phyloP scores from a whole-genome alignment of 2,797 vertebrate species.

The Borostomias antarcticus region DNA sequence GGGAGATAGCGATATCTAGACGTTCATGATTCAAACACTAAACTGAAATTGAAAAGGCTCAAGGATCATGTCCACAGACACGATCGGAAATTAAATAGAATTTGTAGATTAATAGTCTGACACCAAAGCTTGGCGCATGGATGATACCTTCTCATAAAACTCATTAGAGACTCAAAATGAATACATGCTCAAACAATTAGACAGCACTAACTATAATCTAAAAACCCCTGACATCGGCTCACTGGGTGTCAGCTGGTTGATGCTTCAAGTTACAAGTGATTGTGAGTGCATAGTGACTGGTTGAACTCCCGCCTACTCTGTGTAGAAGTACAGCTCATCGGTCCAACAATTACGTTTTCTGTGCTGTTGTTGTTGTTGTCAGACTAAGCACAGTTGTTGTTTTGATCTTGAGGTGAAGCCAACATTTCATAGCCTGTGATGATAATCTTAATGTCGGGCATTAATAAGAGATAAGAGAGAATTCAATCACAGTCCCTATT shows the following conservation, averaged over 20 bases:
- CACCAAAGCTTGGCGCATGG: background rate
- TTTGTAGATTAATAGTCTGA: background rate
- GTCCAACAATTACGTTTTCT: slow-evolving; percentile 39
- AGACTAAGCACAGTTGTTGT: slow-evolving; percentile 32
- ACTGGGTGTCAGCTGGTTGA: too few species aligned
- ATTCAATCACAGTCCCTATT: slow-evolving; percentile 40
- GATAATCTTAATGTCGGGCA: slow-evolving; percentile 59
- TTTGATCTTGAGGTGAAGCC: slow-evolving; percentile 18
- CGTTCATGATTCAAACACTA: slow-evolving; percentile 1
- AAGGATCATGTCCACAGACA: background rate
- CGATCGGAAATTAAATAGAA: background rate
- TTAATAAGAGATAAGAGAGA: slow-evolving; percentile 59
- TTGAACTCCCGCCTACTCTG: background rate
- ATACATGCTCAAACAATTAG: background rate
- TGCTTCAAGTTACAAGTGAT: background rate
- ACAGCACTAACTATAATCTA: background rate
- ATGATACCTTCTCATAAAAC: background rate
- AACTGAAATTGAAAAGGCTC: background rate
- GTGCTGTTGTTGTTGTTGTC: slow-evolving; percentile 41
- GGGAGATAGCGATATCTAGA: background rate
- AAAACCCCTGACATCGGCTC: too few species aligned
- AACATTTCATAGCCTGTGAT: slow-evolving; percentile 35
- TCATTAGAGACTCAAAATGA: background rate
- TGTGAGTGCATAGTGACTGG: background rate
- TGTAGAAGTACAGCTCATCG: slow-evolving; percentile 31